Base-by-base conservation (phyloP, 2,888 invertebrate species). In the Tenthredo distinguenda region DNA sequence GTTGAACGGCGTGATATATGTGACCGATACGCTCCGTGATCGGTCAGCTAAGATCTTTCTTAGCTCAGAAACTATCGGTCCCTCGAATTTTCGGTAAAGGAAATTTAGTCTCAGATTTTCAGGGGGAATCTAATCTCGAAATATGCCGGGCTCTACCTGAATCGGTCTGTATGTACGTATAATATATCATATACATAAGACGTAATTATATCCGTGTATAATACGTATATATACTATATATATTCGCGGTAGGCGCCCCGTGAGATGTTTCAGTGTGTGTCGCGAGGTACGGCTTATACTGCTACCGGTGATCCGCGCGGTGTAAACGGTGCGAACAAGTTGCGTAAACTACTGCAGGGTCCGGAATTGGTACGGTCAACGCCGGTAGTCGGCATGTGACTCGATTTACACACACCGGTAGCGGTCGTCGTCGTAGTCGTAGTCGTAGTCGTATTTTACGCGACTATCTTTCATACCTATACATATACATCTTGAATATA, bases 361-460 rank as follows among this genome's bases (percentile, higher is more conserved):
- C 62, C 62, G 62, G 81, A 81, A 81, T 81, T 81, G 81, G 81
- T 81, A 21, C 81, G 81, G 81, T 81, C 81, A 81, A 81, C 81
- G 34, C 81, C 31, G 34, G 40, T 68, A 72, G 37, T 31, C 37
- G 62, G 40, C 81, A 81, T 81, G 81, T 81, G 81, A 81, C 81
- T 81, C 21, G 58, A 81, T 62, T 62, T 81, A 55, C 77, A 50
- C 79, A 62, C 81, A 58, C 58, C 77, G 26, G 74, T 40, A 21
- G 2, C 74, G 9, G 12, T 9, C n/a, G n/a, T n/a, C 72, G 7
- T 34, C 10, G 10, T n/a, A 21, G 15, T 72, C 40, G n/a, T 15
- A 10, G 68, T 68, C n/a, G 55, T 31, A 2, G 68, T 58, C 58
- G 58, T 58, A 58, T 58, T 68, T 68, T 34, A 68, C 34, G 2